Base-by-base conservation (phyloP, 2,113 vertebrate species). In the Zingel zingel region DNA sequence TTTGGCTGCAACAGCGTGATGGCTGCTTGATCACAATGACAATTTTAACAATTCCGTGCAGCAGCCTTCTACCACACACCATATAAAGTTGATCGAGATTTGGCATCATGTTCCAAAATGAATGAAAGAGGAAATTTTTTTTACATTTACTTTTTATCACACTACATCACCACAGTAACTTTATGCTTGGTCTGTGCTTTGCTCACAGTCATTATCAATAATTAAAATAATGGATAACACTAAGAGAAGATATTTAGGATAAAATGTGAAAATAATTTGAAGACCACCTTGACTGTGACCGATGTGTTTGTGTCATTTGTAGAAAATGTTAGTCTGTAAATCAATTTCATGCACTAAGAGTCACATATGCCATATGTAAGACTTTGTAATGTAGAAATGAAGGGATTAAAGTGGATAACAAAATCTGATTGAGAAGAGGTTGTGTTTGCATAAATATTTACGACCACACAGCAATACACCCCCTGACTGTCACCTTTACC, bases 381-480 rank as follows among this genome's bases (percentile, higher is more conserved):
- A 36, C 56, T 58, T 11, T 33, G 66, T 61, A 16, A 59, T 45
- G 30, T 18, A 33, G 39, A 59, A 65, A 61, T n/a, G 47, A 70
- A 68, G 23, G 69, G 50, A 62, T 74, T 74, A 27, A 67, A 67
- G 53, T 53, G 43, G n/a, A 23, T 76, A 51, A 65, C 43, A 16
- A 45, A 73, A 71, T 80, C 19, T 65, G 23, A 76, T 80, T 30
- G 57, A 50, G 21, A 27, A 65, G 51, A 56, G 23, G 50, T 59
- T 25, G 54, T 23, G 21, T 71, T 76, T 53, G 53, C 33, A 30
- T 72, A 27, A 81, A 76, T 81, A 76, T 85, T 81, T 58, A 79
- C 51, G 71, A 68, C 4, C 47, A 39, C 45, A 13, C 27, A 36
- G 63, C 9, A 0, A 5, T 45, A n/a, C 2, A 3, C n/a, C 63